These are phyloP conservation scores for Acleris holmiana DNA, from an alignment of 2,888 invertebrate species.

Conservation along the genomic window DNA sequence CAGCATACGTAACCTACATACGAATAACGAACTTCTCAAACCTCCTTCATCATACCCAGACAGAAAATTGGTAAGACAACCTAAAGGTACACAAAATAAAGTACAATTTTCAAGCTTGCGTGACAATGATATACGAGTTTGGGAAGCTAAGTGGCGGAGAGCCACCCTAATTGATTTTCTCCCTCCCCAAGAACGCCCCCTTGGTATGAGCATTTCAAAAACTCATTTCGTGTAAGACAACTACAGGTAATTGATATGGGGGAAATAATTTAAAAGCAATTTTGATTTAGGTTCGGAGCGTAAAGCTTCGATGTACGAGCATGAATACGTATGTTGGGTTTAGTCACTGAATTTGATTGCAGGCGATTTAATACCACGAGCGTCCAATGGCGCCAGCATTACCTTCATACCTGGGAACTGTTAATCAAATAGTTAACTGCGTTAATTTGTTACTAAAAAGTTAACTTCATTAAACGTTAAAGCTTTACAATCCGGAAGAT, in stretches of 20 bases:
- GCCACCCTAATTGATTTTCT: slow-evolving; percentile 7
- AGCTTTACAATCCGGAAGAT: too few relatives aligned
- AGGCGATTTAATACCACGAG: too few relatives aligned
- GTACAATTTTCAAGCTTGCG: not conserved
- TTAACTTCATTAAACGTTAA: too few relatives aligned
- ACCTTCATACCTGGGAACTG: too few relatives aligned
- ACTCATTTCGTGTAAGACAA: slow-evolving; percentile 8
- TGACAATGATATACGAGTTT: not conserved
- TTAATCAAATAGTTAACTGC: too few relatives aligned
- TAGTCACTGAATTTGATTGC: too few relatives aligned
- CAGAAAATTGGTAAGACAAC: not conserved
- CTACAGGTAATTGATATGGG: slow-evolving; percentile 8
- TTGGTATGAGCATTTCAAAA: slow-evolving; percentile 6
- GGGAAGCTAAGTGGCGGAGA: not conserved
- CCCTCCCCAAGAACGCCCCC: slow-evolving; percentile 8
- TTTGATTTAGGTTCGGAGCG: not conserved
- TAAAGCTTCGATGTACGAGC: not conserved
- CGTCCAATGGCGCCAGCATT: too few relatives aligned
- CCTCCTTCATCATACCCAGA: not conserved
- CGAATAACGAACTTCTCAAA: not conserved
- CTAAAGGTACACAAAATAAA: not conserved
- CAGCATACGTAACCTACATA: slow-evolving; percentile 1
- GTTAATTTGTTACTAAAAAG: too few relatives aligned
- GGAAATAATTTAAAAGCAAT: slow-evolving; percentile 7
- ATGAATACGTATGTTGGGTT: not conserved